Conservation (phyloP, 2,113 vertebrate genomes). For the Bolborhynchus lineola region DNA sequence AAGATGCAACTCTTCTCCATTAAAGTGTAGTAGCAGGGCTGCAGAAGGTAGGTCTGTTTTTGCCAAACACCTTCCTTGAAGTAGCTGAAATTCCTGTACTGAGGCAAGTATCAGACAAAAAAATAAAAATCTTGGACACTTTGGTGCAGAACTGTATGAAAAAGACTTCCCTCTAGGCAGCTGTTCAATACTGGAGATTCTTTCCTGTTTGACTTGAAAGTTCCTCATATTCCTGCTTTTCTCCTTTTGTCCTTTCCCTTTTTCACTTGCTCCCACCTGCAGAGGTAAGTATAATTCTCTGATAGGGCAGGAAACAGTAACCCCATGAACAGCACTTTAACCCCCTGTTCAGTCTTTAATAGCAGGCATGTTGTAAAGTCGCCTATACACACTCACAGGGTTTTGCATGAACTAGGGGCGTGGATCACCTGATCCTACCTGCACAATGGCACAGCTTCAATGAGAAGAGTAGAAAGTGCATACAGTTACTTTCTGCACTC, state of each 20-base stretch:
- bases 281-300: background rate
- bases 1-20: background rate
- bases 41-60: background rate
- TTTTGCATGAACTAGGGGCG: background rate
- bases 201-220: background rate
- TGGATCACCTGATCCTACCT: background rate
- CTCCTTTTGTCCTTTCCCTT: background rate
- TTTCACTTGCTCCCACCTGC: background rate
- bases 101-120: background rate
- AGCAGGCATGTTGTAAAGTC: background rate
- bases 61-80: background rate
- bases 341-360: background rate
- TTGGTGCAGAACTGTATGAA: background rate
- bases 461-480: background rate
- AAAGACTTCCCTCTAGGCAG: background rate
- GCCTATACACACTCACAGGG: background rate
- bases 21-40: background rate
- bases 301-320: background rate
- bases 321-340: background rate
- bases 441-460: background rate
- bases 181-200: background rate
- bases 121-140: background rate
- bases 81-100: background rate
- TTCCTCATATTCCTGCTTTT: background rate
- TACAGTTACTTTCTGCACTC: background rate